These are phyloP conservation scores for Diloba caeruleocephala DNA, from an alignment of 2,888 invertebrate species.

Conservation along the genomic window DNA sequence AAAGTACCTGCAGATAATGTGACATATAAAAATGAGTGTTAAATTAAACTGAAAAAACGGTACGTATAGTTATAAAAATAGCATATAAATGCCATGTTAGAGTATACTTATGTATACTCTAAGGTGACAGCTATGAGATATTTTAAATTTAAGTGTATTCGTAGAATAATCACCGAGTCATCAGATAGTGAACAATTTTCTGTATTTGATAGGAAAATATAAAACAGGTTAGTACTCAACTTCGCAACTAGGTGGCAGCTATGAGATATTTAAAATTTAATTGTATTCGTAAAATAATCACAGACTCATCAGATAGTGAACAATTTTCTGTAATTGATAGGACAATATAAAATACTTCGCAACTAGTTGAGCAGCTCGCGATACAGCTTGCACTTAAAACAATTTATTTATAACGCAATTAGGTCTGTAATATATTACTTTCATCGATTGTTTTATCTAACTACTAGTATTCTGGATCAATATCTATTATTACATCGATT, in stretches of 20 bases:
- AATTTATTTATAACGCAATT: conserved; percentile 2
- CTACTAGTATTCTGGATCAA: too few relatives aligned
- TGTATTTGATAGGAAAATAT: conserved; percentile 1
- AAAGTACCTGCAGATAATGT: conserved; percentile 51
- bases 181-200: conserved; percentile 2
- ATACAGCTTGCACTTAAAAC: conserved; percentile 11
- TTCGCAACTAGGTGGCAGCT: too few relatives aligned
- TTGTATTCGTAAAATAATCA: background rate
- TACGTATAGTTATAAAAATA: conserved; percentile 23
- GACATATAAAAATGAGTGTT: conserved; percentile 35
- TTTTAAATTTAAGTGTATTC: background rate
- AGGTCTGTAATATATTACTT: background rate
- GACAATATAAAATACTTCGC: conserved; percentile 5
- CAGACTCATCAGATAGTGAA: background rate
- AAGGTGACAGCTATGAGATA: background rate
- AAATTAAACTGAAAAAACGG: conserved; percentile 33
- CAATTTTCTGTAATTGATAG: background rate
- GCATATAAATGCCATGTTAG: too few relatives aligned
- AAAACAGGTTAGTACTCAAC: too few relatives aligned
- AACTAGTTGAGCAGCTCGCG: conserved; percentile 26
- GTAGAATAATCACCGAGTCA: background rate
- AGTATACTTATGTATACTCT: too few relatives aligned
- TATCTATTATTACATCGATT: too few relatives aligned
- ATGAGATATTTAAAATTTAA: background rate
- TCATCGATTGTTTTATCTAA: too few relatives aligned